These are phyloP conservation scores for Dendropsophus ebraccatus DNA, from an alignment of 2,113 vertebrate genomes.

Conservation along the genomic window DNA sequence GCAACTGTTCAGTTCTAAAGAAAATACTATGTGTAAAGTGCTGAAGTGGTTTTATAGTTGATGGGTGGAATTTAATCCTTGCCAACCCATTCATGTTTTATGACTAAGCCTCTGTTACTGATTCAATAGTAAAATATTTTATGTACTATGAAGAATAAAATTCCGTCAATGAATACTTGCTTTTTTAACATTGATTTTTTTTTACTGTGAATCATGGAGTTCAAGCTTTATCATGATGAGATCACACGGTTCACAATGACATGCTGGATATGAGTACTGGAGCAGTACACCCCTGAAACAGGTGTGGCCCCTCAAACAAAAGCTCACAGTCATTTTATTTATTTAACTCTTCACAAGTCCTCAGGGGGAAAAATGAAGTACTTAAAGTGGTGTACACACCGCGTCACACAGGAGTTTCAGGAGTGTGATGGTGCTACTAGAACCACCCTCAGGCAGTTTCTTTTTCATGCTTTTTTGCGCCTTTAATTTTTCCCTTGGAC, in stretches of 20 bases:
- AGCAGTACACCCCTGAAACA: slow-evolving; percentile 32
- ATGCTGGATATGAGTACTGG: slow-evolving; percentile 11
- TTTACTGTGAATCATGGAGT: slow-evolving; percentile 36
- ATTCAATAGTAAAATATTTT: slow-evolving; percentile 48
- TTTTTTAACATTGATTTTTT: slow-evolving; percentile 31
- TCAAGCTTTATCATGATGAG: slow-evolving; percentile 42
- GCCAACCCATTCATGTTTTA: slow-evolving; percentile 54
- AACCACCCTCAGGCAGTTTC: not conserved
- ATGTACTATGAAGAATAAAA: slow-evolving; percentile 53
- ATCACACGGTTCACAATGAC: slow-evolving; percentile 34
- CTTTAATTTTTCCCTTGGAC: not conserved
- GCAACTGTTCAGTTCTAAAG: slow-evolving; percentile 17
- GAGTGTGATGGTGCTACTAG: not conserved
- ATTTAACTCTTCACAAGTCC: slow-evolving; percentile 9
- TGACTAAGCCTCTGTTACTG: slow-evolving; percentile 51
- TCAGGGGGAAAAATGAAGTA: not conserved
- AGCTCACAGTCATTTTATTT: slow-evolving; percentile 63
- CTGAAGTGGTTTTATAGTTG: slow-evolving; percentile 41
- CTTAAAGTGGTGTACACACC: not conserved
- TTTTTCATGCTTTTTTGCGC: not conserved
- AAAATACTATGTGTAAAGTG: slow-evolving; percentile 3
- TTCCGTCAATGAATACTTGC: slow-evolving; percentile 31
- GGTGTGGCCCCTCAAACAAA: slow-evolving; percentile 14
- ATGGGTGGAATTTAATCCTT: slow-evolving; percentile 50
- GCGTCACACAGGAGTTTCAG: not conserved